phyloP scores from a whole-genome alignment of 1,140 invertebrate species.

The Agraylea sexmaculata region DNA sequence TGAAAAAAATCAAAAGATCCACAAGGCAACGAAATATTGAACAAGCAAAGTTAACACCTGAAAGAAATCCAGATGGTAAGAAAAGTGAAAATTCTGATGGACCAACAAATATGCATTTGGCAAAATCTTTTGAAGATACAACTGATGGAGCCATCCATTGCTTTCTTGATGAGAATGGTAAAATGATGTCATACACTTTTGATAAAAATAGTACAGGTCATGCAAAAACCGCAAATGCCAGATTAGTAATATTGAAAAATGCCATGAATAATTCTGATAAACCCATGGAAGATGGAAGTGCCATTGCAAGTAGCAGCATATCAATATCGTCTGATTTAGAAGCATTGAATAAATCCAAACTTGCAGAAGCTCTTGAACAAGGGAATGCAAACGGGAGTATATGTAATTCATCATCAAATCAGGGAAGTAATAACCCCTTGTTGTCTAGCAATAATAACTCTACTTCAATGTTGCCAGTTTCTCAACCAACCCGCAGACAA shows the following conservation, averaged over 20 bases:
- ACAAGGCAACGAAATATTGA: constrained; percentile 34
- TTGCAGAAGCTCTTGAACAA: constrained; percentile 32
- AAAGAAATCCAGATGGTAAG: constrained; percentile 24
- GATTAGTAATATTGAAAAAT: too few species aligned
- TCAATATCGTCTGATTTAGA: constrained; percentile 35
- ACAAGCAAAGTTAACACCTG: constrained; percentile 14
- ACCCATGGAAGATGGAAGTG: constrained; percentile 28
- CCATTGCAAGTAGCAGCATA: constrained; percentile 34
- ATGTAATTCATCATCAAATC: constrained; percentile 37
- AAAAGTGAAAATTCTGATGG: constrained; percentile 30
- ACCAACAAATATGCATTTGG: constrained; percentile 48
- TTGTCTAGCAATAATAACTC: constrained; percentile 37
- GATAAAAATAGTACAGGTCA: constrained; percentile 59
- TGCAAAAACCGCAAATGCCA: constrained; percentile 37
- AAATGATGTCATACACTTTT: constrained; percentile 75
- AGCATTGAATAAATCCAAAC: constrained; percentile 31
- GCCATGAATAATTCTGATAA: constrained; percentile 32
- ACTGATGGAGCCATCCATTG: constrained; percentile 79
- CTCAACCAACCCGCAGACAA: constrained; percentile 21
- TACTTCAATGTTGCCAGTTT: constrained; percentile 33
- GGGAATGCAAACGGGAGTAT: constrained; percentile 14
- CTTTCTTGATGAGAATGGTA: constrained; percentile 59
- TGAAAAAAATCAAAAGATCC: constrained; percentile 38
- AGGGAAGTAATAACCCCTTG: constrained; percentile 38
- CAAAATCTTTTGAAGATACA: constrained; percentile 76